Conservation (phyloP, 2,888 invertebrate genomes). For the Opisthograptis luteolata region DNA sequence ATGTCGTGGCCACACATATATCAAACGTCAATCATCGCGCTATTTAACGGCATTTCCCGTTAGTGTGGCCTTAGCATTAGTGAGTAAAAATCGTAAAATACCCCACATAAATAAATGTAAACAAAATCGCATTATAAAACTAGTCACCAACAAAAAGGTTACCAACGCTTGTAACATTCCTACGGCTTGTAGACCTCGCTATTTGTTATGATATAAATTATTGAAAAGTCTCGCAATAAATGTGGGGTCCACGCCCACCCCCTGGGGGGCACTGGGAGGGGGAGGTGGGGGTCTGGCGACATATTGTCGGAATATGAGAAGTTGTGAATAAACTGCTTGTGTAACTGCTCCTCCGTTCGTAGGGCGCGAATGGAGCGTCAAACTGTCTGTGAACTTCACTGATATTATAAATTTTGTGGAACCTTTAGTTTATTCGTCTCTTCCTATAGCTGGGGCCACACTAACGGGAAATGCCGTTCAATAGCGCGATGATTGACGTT, state of each 20-base stretch:
- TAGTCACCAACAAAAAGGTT: neutral
- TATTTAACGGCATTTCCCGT: no score
- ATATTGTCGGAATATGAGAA: conserved; percentile 69
- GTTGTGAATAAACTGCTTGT: conserved; percentile 71
- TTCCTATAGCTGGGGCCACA: no score
- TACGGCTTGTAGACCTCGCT: conserved; percentile 30
- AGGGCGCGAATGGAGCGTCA: conserved; percentile 9
- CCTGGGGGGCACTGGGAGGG: conserved; percentile 31
- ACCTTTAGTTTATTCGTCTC: no score
- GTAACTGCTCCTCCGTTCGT: conserved; percentile 37
- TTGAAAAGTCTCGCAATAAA: conserved; percentile 76
- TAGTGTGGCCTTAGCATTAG: no score
- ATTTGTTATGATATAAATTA: conserved; percentile 73
- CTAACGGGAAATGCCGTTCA: no score
- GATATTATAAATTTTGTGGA: neutral
- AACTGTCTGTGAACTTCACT: conserved; percentile 11
- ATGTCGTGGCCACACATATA: no score
- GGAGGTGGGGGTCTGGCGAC: conserved; percentile 52
- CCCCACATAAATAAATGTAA: no score
- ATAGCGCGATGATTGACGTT: no score
- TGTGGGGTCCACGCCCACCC: no score
- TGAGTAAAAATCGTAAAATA: no score
- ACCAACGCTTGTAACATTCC: neutral
- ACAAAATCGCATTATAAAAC: no score
- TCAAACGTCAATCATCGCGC: no score